Evolutionary conservation across 2,113 vertebrate species (phyloP).

Genomic region (Todiramphus saurophagus): DNA sequence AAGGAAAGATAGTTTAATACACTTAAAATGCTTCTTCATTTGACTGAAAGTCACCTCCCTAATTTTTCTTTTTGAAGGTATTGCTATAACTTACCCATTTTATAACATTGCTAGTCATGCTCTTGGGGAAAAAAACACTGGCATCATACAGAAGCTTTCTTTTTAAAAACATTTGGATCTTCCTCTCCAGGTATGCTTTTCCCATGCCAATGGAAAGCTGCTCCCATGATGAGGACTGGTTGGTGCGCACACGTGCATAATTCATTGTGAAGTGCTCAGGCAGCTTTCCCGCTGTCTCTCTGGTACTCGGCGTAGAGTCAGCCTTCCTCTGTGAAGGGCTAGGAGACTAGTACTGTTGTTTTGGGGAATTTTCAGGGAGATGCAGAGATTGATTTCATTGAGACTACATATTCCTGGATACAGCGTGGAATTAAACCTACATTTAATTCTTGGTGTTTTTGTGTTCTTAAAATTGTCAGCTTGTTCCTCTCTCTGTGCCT

Average conservation of each 20-base stretch:
- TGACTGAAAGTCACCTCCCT: not conserved
- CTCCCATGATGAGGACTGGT: not conserved
- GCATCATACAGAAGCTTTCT: not conserved
- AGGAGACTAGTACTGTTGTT: not conserved
- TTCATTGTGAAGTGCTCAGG: accelerated
- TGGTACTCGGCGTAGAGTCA: not conserved
- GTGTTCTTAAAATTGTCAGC: not conserved
- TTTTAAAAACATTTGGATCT: not conserved
- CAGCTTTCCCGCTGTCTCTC: not conserved
- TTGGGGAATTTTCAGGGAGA: not conserved
- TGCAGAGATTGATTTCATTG: not conserved
- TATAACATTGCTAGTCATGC: not conserved
- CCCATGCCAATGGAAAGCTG: not conserved
- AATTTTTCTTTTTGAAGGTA: not conserved
- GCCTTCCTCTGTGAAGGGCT: not conserved
- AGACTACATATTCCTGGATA: not conserved
- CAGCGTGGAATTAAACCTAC: not conserved
- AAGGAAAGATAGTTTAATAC: not conserved
- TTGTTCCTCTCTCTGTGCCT: not conserved
- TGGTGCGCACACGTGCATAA: not conserved
- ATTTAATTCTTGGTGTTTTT: not conserved
- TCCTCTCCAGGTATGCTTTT: not conserved
- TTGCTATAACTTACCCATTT: not conserved
- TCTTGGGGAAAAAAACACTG: not conserved
- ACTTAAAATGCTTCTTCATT: not conserved